phyloP scores from a whole-genome alignment of 2,113 vertebrate genomes.

The Taurulus bubalis region DNA sequence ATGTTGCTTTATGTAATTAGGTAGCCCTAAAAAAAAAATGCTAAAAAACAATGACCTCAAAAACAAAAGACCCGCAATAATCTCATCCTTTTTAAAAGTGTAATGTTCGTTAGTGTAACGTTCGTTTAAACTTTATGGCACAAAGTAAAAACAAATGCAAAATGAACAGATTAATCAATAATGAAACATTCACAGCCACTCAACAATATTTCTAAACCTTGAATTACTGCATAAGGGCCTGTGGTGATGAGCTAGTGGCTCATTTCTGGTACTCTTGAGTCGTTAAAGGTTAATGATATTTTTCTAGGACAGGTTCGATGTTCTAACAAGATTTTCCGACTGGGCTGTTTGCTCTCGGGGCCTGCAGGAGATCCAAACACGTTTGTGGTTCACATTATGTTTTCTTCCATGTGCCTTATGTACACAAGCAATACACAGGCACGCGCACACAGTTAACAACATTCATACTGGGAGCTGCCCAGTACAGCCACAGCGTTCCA shows the following conservation, averaged over 20 bases:
- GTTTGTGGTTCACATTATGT: slow-evolving; percentile 41
- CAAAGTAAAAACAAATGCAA: background rate
- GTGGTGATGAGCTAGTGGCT: slow-evolving; percentile 8
- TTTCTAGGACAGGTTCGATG: slow-evolving; percentile 31
- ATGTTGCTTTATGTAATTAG: background rate
- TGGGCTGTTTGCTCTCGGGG: slow-evolving; percentile 5
- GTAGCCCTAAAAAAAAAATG: background rate
- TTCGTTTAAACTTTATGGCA: background rate
- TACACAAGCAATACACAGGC: slow-evolving; percentile 27
- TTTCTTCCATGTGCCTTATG: slow-evolving; percentile 20
- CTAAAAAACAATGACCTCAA: background rate
- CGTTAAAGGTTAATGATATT: slow-evolving; percentile 46
- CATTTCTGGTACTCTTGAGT: slow-evolving; percentile 14
- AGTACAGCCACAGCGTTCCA: slow-evolving; percentile 45
- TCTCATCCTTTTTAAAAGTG: too few relatives aligned
- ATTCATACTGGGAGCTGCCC: slow-evolving; percentile 56
- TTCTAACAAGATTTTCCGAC: slow-evolving; percentile 29
- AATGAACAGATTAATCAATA: background rate
- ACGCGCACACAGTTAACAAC: slow-evolving; percentile 23
- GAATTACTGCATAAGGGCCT: background rate
- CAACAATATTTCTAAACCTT: background rate
- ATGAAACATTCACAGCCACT: background rate
- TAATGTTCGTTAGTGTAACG: too few relatives aligned
- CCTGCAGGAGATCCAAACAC: slow-evolving; percentile 13
- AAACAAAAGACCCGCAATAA: background rate